These are phyloP conservation scores for Apteryx mantelli DNA, from an alignment of 2,113 vertebrate species.

Conservation along the genomic window DNA sequence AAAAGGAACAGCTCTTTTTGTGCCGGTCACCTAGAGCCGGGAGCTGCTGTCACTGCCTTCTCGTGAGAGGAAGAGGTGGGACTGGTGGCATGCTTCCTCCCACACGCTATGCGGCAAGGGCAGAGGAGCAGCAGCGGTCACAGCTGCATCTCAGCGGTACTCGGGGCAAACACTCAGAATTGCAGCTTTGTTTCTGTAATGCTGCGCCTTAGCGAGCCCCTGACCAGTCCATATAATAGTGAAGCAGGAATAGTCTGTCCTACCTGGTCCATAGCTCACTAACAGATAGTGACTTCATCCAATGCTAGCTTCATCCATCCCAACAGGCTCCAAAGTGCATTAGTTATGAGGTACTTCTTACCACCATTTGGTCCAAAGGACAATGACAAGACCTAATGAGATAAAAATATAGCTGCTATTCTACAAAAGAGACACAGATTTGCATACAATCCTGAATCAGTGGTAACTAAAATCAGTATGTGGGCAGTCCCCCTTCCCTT, in stretches of 20 bases:
- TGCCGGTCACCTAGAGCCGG: not conserved
- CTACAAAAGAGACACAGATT: not conserved
- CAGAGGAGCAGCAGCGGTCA: not conserved
- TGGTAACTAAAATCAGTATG: not conserved
- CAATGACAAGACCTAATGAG: not conserved
- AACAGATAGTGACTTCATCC: not conserved
- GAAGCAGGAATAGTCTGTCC: not conserved
- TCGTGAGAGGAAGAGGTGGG: not conserved
- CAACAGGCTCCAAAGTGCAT: not conserved
- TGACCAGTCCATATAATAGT: rapidly evolving
- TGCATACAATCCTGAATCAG: not conserved
- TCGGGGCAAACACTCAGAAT: not conserved
- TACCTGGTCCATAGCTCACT: not conserved
- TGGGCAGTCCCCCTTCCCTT: not conserved
- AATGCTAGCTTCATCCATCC: not conserved
- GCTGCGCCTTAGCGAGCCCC: not conserved
- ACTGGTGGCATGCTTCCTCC: not conserved
- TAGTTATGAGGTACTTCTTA: not conserved
- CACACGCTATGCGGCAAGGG: rapidly evolving
- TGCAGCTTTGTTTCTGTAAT: not conserved
- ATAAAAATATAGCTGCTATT: not conserved
- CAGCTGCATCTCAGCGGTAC: not conserved
- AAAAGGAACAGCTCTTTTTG: not conserved
- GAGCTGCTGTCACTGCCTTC: not conserved
- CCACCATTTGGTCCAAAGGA: not conserved